These are phyloP conservation scores for Dolichomitus sp. DNA, from an alignment of 2,888 invertebrate species.

Conservation along the genomic window DNA sequence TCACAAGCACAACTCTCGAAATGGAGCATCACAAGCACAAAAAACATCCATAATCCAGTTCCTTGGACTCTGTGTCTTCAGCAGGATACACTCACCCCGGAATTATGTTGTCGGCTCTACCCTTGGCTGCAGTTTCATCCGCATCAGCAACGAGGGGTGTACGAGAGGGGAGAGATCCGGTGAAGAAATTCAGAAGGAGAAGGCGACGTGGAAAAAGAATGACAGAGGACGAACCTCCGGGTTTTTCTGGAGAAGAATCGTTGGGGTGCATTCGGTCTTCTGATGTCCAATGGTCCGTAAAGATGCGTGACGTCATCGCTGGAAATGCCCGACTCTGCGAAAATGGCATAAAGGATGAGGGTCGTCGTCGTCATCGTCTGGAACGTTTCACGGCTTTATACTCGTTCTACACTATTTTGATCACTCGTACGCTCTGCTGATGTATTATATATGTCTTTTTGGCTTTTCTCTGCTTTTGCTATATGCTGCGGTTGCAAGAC, in stretches of 20 bases:
- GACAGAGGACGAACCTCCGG: conserved; percentile 14
- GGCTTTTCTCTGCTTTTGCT: conserved; percentile 27
- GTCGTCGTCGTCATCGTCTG: conserved; percentile 44
- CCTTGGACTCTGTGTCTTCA: not conserved
- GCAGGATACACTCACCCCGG: conserved; percentile 11
- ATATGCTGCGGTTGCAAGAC: conserved; percentile 11
- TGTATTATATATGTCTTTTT: not conserved
- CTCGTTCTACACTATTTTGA: conserved; percentile 9
- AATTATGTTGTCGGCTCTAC: conserved; percentile 28
- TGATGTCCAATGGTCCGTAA: conserved; percentile 60
- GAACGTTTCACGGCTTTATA: conserved; percentile 26
- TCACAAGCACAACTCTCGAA: no score
- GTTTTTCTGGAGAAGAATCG: conserved; percentile 39
- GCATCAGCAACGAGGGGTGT: conserved; percentile 27
- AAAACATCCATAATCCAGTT: conserved; percentile 30
- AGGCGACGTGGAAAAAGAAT: conserved; percentile 3
- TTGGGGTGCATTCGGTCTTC: conserved; percentile 47
- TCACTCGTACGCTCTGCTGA: not conserved
- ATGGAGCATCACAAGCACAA: not conserved
- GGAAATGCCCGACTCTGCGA: conserved; percentile 45
- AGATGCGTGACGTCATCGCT: conserved; percentile 62
- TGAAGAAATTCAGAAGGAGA: conserved; percentile 32
- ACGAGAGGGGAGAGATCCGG: conserved; percentile 22
- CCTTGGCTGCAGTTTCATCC: conserved; percentile 24
- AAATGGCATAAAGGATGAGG: conserved; percentile 45